Evolutionary conservation across 2,113 vertebrate species (phyloP), one percentile per base, ranked within the genome.

Genomic region (Boleophthalmus pectinirostris): DNA sequence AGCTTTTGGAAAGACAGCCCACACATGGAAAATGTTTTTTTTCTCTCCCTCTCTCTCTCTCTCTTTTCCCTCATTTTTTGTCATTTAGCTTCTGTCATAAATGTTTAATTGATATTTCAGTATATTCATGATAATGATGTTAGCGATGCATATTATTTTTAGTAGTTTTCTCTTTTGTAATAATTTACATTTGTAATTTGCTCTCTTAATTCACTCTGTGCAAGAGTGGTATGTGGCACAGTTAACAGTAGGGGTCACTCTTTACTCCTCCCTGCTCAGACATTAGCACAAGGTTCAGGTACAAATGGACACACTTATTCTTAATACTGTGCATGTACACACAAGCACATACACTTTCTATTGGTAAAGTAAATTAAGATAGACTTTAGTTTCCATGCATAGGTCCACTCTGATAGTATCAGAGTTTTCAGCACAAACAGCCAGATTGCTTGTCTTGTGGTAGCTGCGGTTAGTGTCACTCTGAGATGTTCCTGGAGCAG

Each of bases 211-310:
- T 43, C 25, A 58, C 53, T 60, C 25, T 47, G 47, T 14, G 1
- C 15, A 14, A 11, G 66, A 67, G 24, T 75, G 80, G 70, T 82
- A 74, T 88, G 58, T 56, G 64, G 56, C 54, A 63, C 70, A 76
- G 86, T 61, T 65, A 74, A 86, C 92, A 93, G 92, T 90, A 94
- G 93, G 88, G 91, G 93, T 93, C 93, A 90, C 87, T 91, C 88
- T 93, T 92, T 85, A 84, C 90, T 92, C 88, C 91, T 87, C 71
- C 68, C 82, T 66, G 1, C 54, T 74, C 58, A 9, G 70, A 18
- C 51, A 66, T 67, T 72, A 53, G 9, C 35, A 38, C 35, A 75
- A 80, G 29, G 77, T 63, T 71, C 78, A 73, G 53, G 58, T 72
- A 74, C 16, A 51, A 51, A 51, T 51, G 51, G n/a, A 21, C 70